Percentiles rank a stretch among this genome's conserved stretches.
phyloP scores from a whole-genome alignment of 2,113 vertebrate genomes.

The Gymnarchus niloticus region DNA sequence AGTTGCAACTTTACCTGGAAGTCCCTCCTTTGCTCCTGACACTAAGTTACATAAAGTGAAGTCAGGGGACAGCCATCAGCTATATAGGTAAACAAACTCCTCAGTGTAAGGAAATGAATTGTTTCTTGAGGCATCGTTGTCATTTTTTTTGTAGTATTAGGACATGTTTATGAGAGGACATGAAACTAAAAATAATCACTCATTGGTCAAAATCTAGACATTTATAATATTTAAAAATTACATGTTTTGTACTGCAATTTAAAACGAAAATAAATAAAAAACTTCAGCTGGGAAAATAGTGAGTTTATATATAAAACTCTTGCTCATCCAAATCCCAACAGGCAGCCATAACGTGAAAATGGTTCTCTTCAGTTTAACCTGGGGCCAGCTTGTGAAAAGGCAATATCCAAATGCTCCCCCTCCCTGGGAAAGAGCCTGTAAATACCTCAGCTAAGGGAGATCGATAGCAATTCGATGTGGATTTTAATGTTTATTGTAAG shows the following conservation, averaged over 20 bases:
- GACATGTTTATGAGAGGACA: too few species aligned
- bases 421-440: constrained; percentile 4
- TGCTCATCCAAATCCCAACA: neutral
- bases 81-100: too few species aligned
- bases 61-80: too few species aligned
- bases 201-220: too few species aligned
- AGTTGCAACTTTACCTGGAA: neutral
- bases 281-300: too few species aligned
- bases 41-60: too few species aligned
- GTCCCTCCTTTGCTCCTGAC: neutral
- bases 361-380: neutral
- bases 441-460: neutral
- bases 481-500: constrained; percentile 26
- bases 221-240: too few species aligned
- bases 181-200: too few species aligned
- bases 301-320: neutral
- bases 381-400: neutral
- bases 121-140: too few species aligned
- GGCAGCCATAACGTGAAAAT: neutral
- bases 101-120: too few species aligned
- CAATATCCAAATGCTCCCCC: neutral
- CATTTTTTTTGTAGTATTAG: too few species aligned
- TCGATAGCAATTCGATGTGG: constrained; percentile 28
- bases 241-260: too few species aligned
- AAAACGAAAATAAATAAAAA: neutral